Evolutionary conservation across 2,113 vertebrate species (phyloP).

Genomic region (Ceuthmochares aereus): DNA sequence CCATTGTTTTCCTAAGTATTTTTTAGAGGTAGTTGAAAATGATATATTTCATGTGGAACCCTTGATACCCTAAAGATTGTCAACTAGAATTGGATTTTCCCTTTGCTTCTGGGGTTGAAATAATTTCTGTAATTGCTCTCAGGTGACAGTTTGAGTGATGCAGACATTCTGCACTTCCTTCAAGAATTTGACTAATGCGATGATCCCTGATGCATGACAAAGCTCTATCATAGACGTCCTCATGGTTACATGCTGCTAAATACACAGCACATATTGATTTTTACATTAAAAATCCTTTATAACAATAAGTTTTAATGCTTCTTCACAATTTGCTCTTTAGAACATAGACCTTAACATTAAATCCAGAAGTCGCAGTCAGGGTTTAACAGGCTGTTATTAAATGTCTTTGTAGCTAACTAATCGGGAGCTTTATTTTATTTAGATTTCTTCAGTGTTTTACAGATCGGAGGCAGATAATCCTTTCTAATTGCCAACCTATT

Average conservation of each 20-base stretch:
- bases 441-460: constrained; percentile 3
- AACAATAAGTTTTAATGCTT: constrained; percentile 35
- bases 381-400: constrained; percentile 39
- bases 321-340: constrained; percentile 19
- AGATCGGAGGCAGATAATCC: constrained; percentile 44
- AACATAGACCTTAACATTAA: constrained; percentile 4
- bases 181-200: constrained; percentile 43
- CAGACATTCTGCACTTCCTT: constrained; percentile 21
- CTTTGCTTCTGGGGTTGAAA: constrained; percentile 35
- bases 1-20: not conserved
- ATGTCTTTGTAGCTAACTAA: constrained; percentile 43
- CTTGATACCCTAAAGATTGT: not conserved
- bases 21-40: not conserved
- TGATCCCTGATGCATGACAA: constrained; percentile 52
- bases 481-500: constrained; percentile 47
- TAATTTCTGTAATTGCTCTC: constrained; percentile 59
- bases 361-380: constrained; percentile 27
- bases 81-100: constrained; percentile 3
- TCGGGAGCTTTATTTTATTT: constrained; percentile 56
- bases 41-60: not conserved
- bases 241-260: constrained; percentile 44
- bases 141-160: constrained; percentile 35
- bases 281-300: constrained; percentile 53
- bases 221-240: constrained; percentile 7
- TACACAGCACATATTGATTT: constrained; percentile 47